Evolutionary conservation across 2,113 vertebrate genomes (phyloP), one percentile per base, ranked within the genome.

Genomic region (Monopterus albus): DNA sequence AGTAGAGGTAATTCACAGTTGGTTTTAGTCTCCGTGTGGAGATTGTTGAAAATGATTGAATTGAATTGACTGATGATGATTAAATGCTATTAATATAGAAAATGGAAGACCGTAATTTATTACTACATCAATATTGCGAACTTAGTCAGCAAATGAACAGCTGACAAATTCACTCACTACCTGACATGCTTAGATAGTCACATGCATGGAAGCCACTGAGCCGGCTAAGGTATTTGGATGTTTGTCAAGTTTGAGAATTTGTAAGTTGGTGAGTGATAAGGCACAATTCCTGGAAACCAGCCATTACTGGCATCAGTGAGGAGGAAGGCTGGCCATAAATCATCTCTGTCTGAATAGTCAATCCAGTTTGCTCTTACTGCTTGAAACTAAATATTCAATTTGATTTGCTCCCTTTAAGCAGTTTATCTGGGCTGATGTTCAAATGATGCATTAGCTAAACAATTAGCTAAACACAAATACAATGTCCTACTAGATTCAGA

Each of bases 261-360:
- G 82, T 46, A 71, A 81, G 82, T 45, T 75, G 72, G 11, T 83
- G 87, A 89, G 79, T 84, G 86, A 88, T 56, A 59, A 35, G 57
- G 56, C 63, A 65, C 45, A 52, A 69, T 60, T 72, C 59, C 72
- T 77, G 76, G 72, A 72, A 46, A 78, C 63, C 53, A 71, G 82
- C 75, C 81, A 75, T 67, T 45, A 57, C 78, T 86, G 84, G 83
- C 78, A 74, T 88, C 89, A 81, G 79, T 49, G 63, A 14, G 71
- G 69, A 84, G 72, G 74, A 56, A 73, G 83, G 69, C 40, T 38
- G 50, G 73, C 66, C 65, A 64, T 88, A 87, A 89, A 87, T 89
- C 76, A 75, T 47, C 39, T 64, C 45, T 23, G 80, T 77, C 82
- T 89, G 80, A 84, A 78, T 25, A 78, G 60, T 71, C 36, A 57